phyloP scores from a whole-genome alignment of 2,113 vertebrate genomes.

The Petroica traversi region DNA sequence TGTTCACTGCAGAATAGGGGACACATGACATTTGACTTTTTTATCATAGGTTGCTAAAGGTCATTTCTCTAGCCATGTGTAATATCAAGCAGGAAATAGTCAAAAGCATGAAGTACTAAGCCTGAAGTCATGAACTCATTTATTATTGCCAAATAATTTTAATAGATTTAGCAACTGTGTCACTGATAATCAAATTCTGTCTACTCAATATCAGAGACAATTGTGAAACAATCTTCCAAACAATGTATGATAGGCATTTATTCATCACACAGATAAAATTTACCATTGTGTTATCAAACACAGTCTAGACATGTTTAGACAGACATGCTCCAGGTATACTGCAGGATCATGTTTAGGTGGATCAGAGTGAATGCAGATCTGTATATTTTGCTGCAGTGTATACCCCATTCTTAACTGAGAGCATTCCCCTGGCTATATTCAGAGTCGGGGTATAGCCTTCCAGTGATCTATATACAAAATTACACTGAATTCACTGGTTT shows the following conservation, averaged over 20 bases:
- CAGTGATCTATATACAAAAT: not conserved
- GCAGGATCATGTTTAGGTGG: not conserved
- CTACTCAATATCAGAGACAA: not conserved
- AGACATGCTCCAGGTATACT: not conserved
- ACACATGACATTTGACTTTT: conserved; percentile 11
- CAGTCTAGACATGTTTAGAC: not conserved
- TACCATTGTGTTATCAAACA: not conserved
- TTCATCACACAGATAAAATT: not conserved
- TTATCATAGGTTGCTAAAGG: conserved; percentile 18
- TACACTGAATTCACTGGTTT: not conserved
- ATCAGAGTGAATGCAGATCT: not conserved
- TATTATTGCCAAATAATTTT: not conserved
- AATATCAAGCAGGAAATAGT: not conserved
- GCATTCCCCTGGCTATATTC: accelerated
- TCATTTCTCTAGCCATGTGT: not conserved
- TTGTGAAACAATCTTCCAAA: not conserved
- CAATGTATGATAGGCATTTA: not conserved
- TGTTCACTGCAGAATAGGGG: not conserved
- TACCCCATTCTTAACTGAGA: not conserved
- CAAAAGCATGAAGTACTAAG: not conserved
- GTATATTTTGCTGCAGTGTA: not conserved
- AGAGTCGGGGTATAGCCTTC: not conserved
- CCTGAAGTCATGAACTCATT: not conserved
- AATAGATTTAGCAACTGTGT: not conserved
- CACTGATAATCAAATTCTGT: not conserved